Conservation (phyloP, 2,888 invertebrate species). For the Drosophila gaucha region DNA sequence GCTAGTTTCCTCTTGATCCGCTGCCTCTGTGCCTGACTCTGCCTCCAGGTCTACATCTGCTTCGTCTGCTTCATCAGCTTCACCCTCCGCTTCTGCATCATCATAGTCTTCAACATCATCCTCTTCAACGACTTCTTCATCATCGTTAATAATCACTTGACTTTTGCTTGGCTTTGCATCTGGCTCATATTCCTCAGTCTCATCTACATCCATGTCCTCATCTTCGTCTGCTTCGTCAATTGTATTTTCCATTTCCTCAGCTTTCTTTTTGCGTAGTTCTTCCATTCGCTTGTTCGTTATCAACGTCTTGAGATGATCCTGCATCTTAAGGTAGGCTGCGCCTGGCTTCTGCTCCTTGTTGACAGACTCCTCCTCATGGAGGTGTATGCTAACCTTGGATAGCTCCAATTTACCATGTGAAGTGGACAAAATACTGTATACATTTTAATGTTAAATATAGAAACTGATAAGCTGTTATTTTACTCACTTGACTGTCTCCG, state of each 20-base stretch:
- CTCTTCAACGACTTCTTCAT: constrained; percentile 62
- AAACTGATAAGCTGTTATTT: neutral
- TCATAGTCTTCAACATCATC: constrained; percentile 66
- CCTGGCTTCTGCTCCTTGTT: constrained; percentile 87
- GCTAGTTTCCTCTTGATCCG: constrained; percentile 47
- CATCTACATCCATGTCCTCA: constrained; percentile 71
- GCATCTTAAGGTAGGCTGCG: constrained; percentile 89
- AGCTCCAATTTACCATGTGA: constrained; percentile 85
- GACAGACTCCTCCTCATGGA: constrained; percentile 72
- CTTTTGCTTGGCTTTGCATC: constrained; percentile 49
- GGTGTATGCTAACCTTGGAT: constrained; percentile 76
- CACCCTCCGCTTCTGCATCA: constrained; percentile 64
- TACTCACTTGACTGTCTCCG: constrained; percentile 85
- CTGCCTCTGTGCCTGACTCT: constrained; percentile 61
- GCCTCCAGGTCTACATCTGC: constrained; percentile 61
- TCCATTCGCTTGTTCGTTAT: constrained; percentile 90
- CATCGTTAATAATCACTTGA: constrained; percentile 55
- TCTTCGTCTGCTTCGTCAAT: constrained; percentile 80
- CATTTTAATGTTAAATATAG: neutral
- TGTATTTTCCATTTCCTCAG: constrained; percentile 85
- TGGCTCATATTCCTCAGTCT: constrained; percentile 83
- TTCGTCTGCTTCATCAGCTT: constrained; percentile 25
- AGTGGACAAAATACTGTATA: constrained; percentile 84
- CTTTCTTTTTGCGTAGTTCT: constrained; percentile 87
- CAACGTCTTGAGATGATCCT: constrained; percentile 89